Base-by-base conservation (phyloP, 1,140 invertebrate species). In the Pachypeltis micranthus region DNA sequence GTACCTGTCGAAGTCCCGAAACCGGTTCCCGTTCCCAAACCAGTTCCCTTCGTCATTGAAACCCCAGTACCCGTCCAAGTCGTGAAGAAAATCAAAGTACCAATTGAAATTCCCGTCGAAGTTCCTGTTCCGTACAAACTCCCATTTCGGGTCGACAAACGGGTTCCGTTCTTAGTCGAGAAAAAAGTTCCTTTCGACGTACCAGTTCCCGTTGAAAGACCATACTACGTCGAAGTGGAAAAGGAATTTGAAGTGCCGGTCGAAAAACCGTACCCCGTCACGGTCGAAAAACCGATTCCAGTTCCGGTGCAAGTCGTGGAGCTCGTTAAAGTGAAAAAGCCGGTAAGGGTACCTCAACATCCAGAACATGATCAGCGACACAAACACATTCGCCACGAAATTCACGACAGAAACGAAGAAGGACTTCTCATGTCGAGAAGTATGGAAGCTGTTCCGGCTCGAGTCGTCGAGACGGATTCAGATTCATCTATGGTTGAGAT, bases 1-100 rank as follows among this genome's bases (percentile, higher is more conserved):
- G 67, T 67, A 2, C 83, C 83, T n/a, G 39, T 63, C 2, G 56
- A 63, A 23, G 26, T 57, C 12, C 61, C 61, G n/a, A 24, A 27
- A 10, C 63, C 63, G 26, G 55, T 59, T 23, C 27, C 24, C 16
- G 57, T 63, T 2, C 21, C 29, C 23, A 63, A 63, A 29, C 63
- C 63, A 1, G 63, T 63, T 10, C 63, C 63, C 12, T 63, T 59
- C 34, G 26, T 56, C 39, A 39, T 63, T 3, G 56, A 57, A 57
- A 63, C 59, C 44, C 25, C 58, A 27, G 56, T 63, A 24, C 51
- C 51, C 10, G 63, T 63, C 1, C 63, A 57, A 27, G 57, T 63
- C 3, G 29, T 59, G 14, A 63, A 63, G 23, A 12, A 59, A 10
- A 39, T 63, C 19, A 57, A 57, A 27, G 3, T 27, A 14, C 61